phyloP scores from a whole-genome alignment of 2,113 vertebrate genomes.

The Oryzias woworae region DNA sequence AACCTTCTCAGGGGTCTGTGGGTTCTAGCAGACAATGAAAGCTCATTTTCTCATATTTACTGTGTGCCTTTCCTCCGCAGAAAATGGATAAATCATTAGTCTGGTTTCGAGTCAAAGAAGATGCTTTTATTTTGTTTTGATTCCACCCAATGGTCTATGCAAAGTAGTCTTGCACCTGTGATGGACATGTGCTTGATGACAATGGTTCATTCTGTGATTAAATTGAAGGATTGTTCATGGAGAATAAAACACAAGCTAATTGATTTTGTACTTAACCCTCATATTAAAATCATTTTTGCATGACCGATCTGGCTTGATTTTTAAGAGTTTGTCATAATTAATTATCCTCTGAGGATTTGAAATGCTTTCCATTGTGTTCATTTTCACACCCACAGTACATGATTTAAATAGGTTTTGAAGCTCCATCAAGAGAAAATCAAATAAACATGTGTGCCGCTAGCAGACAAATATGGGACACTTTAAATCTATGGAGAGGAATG shows the following conservation, averaged over 20 bases:
- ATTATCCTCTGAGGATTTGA: constrained; percentile 67
- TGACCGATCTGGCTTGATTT: constrained; percentile 58
- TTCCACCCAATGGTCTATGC: constrained; percentile 54
- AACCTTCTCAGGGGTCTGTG: constrained; percentile 22
- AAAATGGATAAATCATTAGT: constrained; percentile 68
- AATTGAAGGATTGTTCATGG: constrained; percentile 67
- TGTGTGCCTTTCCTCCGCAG: constrained; percentile 37
- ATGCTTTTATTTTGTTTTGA: constrained; percentile 66
- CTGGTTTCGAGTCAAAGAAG: constrained; percentile 54
- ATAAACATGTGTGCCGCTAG: not conserved
- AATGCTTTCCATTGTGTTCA: constrained; percentile 40
- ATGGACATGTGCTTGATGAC: constrained; percentile 56
- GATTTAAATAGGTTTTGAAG: constrained; percentile 39
- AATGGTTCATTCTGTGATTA: constrained; percentile 46
- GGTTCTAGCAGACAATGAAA: constrained; percentile 54
- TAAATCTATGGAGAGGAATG: too few species aligned
- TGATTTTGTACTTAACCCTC: constrained; percentile 73
- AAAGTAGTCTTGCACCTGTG: constrained; percentile 50
- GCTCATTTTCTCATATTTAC: constrained; percentile 47
- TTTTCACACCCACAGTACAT: constrained; percentile 49
- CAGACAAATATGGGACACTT: too few species aligned
- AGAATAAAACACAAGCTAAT: constrained; percentile 69
- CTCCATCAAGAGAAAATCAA: constrained; percentile 41
- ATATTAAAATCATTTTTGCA: constrained; percentile 69
- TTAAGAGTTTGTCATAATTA: constrained; percentile 59